Base-by-base conservation (phyloP, 2,888 invertebrate species). In the Gryllus longicercus region DNA sequence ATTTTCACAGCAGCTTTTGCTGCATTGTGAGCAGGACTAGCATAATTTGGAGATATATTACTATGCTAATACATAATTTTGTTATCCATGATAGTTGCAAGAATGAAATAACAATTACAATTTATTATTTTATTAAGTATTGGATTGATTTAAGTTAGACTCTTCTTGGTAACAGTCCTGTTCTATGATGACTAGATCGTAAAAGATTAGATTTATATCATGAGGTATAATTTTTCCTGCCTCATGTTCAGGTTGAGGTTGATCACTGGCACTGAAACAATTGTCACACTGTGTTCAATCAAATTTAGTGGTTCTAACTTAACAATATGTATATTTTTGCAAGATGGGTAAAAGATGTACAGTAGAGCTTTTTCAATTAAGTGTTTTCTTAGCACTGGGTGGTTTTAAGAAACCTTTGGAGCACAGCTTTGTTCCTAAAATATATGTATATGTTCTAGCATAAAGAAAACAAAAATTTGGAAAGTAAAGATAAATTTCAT, bases 391-490 rank as follows among this genome's bases (percentile, higher is more conserved):
- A 63, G 63, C 38, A 38, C 38, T 38, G 63, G 11, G 63, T 63
- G 63, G n/a, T 63, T 63, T 63, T 63, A 63, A 63, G 63, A 63
- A 63, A 63, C 10, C 63, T 63, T 63, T 63, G 63, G 63, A 63
- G 63, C 63, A 63, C 63, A 63, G 63, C 63, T 63, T 63, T 63
- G 63, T 63, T 63, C 63, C 63, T 63, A 63, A 63, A 63, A 63
- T 63, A 63, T n/a, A 18, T 63, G 63, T 63, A 63, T 63, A 14
- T 63, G 63, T 63, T 63, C 16, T 63, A 63, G 38, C 38, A 38
- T 38, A 38, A 38, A 38, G 4, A 38, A 8, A 38, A 38, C 38
- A 38, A 38, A 38, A 38, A 38, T 38, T 38, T 38, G 38, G 38
- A 38, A 38, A 38, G 38, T 38, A 38, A 38, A 38, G 38, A 38